These are phyloP conservation scores for Elephantulus edwardii DNA, from an alignment of 2,113 vertebrate genomes.

Conservation along the genomic window DNA sequence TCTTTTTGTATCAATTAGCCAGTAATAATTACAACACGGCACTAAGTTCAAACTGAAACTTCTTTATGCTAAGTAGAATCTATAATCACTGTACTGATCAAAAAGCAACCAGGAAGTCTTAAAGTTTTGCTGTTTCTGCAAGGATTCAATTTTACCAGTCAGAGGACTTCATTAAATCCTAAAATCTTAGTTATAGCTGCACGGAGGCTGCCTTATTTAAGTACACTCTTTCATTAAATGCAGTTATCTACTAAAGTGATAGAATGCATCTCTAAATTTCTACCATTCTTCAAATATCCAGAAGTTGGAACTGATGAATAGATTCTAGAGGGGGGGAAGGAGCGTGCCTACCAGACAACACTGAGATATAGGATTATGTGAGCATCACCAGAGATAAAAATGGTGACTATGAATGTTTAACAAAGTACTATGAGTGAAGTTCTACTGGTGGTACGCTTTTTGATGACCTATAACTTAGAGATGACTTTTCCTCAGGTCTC, in stretches of 20 bases:
- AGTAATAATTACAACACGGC: not conserved
- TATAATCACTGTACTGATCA: not conserved
- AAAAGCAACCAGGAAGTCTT: not conserved
- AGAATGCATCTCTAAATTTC: not conserved
- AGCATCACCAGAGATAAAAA: not conserved
- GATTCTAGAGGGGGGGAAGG: not conserved
- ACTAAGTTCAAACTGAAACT: not conserved
- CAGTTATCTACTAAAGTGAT: not conserved
- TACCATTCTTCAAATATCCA: not conserved
- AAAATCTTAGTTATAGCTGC: not conserved
- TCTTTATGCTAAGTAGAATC: not conserved
- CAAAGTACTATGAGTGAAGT: not conserved
- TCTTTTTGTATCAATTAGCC: no score
- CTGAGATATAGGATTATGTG: not conserved
- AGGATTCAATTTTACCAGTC: not conserved
- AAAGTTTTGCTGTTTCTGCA: not conserved
- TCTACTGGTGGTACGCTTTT: not conserved
- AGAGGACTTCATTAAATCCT: not conserved
- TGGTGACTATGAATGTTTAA: not conserved
- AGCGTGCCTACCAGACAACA: not conserved
- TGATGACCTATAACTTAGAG: not conserved
- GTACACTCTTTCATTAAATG: not conserved
- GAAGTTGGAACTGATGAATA: not conserved
- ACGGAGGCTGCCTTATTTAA: not conserved
- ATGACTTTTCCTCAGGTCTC: not conserved